Evolutionary conservation across 2,113 vertebrate genomes (phyloP).

Genomic region (Ictalurus punctatus): DNA sequence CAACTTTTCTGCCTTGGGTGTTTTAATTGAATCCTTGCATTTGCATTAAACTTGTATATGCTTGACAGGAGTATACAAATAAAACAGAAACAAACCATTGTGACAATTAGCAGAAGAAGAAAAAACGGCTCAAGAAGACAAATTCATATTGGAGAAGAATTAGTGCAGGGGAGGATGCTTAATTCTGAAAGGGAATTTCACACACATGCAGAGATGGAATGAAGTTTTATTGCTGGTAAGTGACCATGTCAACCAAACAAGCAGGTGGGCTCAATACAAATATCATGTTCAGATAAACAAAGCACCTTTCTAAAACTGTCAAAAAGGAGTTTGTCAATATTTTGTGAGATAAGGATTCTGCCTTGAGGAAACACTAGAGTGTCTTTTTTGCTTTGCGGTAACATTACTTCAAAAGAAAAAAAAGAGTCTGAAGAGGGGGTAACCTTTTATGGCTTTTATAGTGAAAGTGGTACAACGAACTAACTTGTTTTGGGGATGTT

Average conservation of each 20-base stretch:
- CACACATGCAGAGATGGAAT: not conserved
- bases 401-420: not conserved
- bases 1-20: not conserved
- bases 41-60: not conserved
- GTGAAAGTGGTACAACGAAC: not conserved
- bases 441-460: not conserved
- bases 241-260: not conserved
- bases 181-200: not conserved
- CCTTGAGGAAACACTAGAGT: not conserved
- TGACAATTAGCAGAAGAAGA: not conserved
- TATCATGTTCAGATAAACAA: not conserved
- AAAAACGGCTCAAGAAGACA: not conserved
- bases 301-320: not conserved
- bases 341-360: not conserved
- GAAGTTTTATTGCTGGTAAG: not conserved
- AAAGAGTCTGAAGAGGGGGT: not conserved
- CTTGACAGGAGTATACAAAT: not conserved
- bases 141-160: not conserved
- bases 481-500: not conserved
- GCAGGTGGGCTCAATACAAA: not conserved
- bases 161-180: not conserved
- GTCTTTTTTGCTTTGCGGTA: not conserved
- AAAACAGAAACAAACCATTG: not conserved
- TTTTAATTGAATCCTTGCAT: not conserved
- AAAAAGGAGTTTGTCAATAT: no score